Evolutionary conservation across 2,113 vertebrate species (phyloP), one percentile per base, ranked within the genome.

Genomic region (Bos indicus): DNA sequence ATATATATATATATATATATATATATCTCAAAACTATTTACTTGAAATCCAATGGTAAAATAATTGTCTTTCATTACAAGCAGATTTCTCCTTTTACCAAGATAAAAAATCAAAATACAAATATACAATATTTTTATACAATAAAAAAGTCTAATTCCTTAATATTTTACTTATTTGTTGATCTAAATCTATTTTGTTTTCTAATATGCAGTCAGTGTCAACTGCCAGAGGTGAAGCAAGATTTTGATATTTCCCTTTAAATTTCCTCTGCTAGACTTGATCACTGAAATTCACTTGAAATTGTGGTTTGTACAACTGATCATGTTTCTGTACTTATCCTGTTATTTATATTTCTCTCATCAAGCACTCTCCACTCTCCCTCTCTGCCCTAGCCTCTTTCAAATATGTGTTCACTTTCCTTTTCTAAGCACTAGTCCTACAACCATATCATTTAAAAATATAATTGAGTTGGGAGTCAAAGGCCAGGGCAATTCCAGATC

Each of bases 251-350:
- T 93, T 97, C 28, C 48, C 30, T 93, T 91, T 82, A 40, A 77
- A 86, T 13, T 40, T 88, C 78, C 10, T 48, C n/a, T 43, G 2
- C 52, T 89, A 62, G 21, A 84, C 40, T 88, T 51, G 14, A 6
- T 86, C 56, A 91, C 30, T 89, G 15, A 93, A 95, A 97, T 64
- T 85, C 28, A 77, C 51, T 43, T 92, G 48, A 95, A 96, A 71
- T 23, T 51, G 30, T 51, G 16, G 17, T 88, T 90, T 88, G 25
- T 78, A 15, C 33, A 94, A 81, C 52, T 33, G 15, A 59, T 67
- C 14, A 74, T 88, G 11, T 16, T 16, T 43, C 57, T 93, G 3
- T 56, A 51, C 60, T 71, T 95, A 60, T 83, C 21, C 16, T 82
- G 6, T 95, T 93, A 62, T 30, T 83, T 92, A 16, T 52, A 46